phyloP scores from a whole-genome alignment of 2,888 invertebrate genomes.

The Acrobasis repandana region DNA sequence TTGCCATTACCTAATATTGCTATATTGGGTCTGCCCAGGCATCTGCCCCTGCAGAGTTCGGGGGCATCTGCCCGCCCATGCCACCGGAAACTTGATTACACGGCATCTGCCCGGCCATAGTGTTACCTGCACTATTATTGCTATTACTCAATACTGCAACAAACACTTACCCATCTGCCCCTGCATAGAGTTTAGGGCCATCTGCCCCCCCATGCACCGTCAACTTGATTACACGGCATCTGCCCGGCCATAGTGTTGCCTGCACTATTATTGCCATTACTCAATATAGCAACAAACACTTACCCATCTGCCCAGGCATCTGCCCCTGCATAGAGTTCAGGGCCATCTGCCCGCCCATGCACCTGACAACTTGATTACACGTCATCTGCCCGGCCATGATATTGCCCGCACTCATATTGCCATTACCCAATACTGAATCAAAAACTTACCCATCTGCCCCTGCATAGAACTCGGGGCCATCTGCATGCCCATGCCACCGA shows the following conservation, averaged over 20 bases:
- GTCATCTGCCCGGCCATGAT: constrained; percentile 71
- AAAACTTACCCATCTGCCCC: constrained; percentile 77
- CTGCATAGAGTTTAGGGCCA: too few relatives aligned
- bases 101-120: constrained; percentile 70
- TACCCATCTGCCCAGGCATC: constrained; percentile 77
- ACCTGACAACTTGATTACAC: constrained; percentile 72
- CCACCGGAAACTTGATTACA: constrained; percentile 75
- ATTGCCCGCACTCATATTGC: constrained; percentile 59
- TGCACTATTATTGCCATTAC: not conserved
- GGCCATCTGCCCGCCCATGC: constrained; percentile 77
- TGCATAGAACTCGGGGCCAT: too few relatives aligned
- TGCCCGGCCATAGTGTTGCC: not conserved
- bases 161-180: too few relatives aligned
- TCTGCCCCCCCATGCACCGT: too few relatives aligned
- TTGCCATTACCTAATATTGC: not conserved
- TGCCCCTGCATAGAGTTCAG: constrained; percentile 61
- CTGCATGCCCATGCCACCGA: constrained; percentile 59
- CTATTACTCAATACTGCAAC: too few relatives aligned
- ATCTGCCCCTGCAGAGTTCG: constrained; percentile 60
- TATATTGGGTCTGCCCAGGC: constrained; percentile 71
- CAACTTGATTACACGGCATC: too few relatives aligned
- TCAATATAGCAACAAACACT: constrained; percentile 31
- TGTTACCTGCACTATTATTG: constrained; percentile 48
- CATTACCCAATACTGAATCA: too few relatives aligned
- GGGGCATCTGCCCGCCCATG: constrained; percentile 75